These are phyloP conservation scores for Gonatopus flavifemur DNA, from an alignment of 1,140 invertebrate species.

Conservation along the genomic window DNA sequence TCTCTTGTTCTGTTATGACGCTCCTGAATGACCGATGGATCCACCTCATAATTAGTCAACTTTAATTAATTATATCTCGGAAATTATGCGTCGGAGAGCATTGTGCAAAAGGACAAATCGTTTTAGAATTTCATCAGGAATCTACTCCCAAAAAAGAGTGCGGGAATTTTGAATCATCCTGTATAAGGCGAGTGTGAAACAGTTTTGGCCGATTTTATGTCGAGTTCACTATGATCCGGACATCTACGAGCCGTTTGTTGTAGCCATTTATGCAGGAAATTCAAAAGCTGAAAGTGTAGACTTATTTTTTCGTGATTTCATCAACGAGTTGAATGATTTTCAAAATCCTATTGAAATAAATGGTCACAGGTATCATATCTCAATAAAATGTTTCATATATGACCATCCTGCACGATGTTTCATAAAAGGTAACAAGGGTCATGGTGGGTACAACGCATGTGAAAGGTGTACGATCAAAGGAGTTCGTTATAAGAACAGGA, in stretches of 20 bases:
- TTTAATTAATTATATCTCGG: too few species aligned
- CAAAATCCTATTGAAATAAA: neutral
- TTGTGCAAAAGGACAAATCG: too few species aligned
- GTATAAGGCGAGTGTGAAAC: too few species aligned
- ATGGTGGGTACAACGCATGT: neutral
- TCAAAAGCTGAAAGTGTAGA: neutral
- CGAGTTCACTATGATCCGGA: neutral
- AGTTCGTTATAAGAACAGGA: neutral
- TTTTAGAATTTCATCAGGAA: too few species aligned
- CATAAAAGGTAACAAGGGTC: slow-evolving; percentile 10
- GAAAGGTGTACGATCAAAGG: slow-evolving; percentile 8
- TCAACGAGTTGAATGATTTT: neutral
- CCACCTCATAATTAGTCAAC: too few species aligned
- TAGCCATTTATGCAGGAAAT: neutral
- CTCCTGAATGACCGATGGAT: too few species aligned
- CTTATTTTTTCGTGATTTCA: neutral
- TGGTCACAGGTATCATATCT: neutral
- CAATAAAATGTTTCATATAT: slow-evolving; percentile 11
- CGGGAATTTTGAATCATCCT: too few species aligned
- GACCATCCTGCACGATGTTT: slow-evolving; percentile 11
- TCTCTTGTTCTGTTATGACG: too few species aligned
- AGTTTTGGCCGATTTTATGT: too few species aligned
- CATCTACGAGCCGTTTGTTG: neutral
- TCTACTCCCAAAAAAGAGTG: too few species aligned
- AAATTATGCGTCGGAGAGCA: too few species aligned